A percentile compares a stretch with the other conserved stretches of the same genome.
Conservation (phyloP, 2,888 invertebrate species). For the Philhelius pedissequus region DNA sequence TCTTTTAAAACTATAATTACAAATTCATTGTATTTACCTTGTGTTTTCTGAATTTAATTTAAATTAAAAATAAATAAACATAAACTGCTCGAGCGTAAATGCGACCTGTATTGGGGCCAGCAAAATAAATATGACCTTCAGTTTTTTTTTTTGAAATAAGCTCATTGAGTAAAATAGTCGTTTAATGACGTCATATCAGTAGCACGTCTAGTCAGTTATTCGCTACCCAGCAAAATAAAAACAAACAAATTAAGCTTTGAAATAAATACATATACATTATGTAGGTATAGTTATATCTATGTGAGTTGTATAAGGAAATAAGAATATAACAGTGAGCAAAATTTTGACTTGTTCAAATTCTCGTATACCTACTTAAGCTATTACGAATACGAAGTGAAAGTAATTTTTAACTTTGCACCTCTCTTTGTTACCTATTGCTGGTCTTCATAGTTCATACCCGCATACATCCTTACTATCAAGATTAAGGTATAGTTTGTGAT, state of each 20-base stretch:
- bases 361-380: no score
- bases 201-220: background rate
- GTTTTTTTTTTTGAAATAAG: background rate
- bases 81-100: background rate
- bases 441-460: background rate
- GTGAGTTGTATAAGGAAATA: no score
- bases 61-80: background rate
- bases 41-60: background rate
- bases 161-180: background rate
- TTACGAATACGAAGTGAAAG: constrained; percentile 16
- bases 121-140: constrained; percentile 8
- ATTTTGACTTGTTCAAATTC: constrained; percentile 1
- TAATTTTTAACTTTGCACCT: background rate
- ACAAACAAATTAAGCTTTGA: background rate
- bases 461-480: background rate
- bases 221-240: background rate
- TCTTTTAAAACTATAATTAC: background rate
- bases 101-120: background rate
- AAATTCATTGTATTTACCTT: background rate
- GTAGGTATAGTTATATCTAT: no score
- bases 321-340: background rate
- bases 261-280: no score
- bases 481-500: background rate
- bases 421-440: background rate
- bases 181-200: background rate